These are phyloP conservation scores for Mus pahari DNA, from an alignment of 2,113 vertebrate genomes.

Conservation along the genomic window DNA sequence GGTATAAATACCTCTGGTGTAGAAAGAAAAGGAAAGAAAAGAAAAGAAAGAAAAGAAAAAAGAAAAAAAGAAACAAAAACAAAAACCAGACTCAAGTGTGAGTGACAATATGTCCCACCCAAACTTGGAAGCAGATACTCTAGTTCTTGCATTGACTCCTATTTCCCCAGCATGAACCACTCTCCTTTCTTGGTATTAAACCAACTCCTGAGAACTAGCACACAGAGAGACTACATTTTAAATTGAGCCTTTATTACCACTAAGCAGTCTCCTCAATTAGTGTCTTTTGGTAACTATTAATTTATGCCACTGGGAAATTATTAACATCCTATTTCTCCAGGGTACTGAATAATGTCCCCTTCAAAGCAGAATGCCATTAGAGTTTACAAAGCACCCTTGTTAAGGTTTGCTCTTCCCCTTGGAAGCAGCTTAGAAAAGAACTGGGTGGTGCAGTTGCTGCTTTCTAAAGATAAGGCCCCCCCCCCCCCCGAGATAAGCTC, in stretches of 20 bases:
- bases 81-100: background rate
- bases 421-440: background rate
- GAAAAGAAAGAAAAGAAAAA: too few relatives aligned
- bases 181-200: background rate
- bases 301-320: conserved; percentile 57
- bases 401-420: conserved; percentile 25
- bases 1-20: background rate
- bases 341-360: conserved; percentile 70
- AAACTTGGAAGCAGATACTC: background rate
- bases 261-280: conserved; percentile 63
- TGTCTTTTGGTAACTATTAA: conserved; percentile 47
- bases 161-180: background rate
- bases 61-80: background rate
- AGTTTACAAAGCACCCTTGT: conserved; percentile 52
- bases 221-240: background rate
- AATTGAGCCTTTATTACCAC: background rate
- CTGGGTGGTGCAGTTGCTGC: background rate
- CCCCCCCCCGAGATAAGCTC: background rate
- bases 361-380: conserved; percentile 57
- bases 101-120: background rate
- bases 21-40: too few relatives aligned
- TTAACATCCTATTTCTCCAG: conserved; percentile 53
- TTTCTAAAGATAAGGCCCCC: background rate
- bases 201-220: background rate
- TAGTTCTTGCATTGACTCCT: background rate